phyloP scores from a whole-genome alignment of 2,888 invertebrate genomes.

The Lepidochrysops patricia region DNA sequence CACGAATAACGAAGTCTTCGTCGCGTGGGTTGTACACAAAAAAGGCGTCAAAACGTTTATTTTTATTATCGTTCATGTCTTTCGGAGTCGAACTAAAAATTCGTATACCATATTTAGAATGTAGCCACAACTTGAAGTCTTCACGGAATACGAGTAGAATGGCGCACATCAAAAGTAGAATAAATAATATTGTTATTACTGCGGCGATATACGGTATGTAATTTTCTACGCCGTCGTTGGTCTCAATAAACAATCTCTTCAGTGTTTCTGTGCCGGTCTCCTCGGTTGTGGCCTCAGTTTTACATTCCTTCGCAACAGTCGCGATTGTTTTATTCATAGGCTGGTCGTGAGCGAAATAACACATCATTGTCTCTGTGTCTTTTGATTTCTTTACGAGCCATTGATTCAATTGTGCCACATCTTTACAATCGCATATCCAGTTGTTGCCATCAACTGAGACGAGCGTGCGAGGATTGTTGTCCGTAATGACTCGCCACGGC shows the following conservation, averaged over 20 bases:
- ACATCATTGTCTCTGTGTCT: slow-evolving; percentile 79
- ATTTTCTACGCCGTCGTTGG: slow-evolving; percentile 79
- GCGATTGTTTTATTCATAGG: slow-evolving; percentile 69
- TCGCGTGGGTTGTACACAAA: slow-evolving; percentile 89
- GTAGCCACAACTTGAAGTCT: slow-evolving; percentile 85
- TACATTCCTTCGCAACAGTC: slow-evolving; percentile 70
- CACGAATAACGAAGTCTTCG: slow-evolving; percentile 81
- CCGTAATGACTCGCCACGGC: slow-evolving; percentile 81
- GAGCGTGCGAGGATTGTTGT: slow-evolving; percentile 78
- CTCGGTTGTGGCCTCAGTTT: slow-evolving; percentile 77
- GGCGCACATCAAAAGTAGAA: slow-evolving; percentile 79
- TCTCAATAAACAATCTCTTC: slow-evolving; percentile 76
- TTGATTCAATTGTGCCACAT: slow-evolving; percentile 78
- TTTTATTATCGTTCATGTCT: slow-evolving; percentile 73
- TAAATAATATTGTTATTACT: slow-evolving; percentile 79
- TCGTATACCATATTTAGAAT: slow-evolving; percentile 83
- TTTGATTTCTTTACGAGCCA: slow-evolving; percentile 81
- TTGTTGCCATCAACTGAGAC: slow-evolving; percentile 84
- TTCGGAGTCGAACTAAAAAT: slow-evolving; percentile 78
- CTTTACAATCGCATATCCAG: slow-evolving; percentile 89
- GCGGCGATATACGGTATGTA: slow-evolving; percentile 84
- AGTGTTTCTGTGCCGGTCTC: slow-evolving; percentile 75
- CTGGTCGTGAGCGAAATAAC: slow-evolving; percentile 73
- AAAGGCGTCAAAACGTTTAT: slow-evolving; percentile 89
- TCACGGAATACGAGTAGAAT: slow-evolving; percentile 83